These are phyloP conservation scores for silkworm (Bombyx mori) DNA, from an alignment of 1,140 invertebrate species.

Conservation along the genomic window ASM3026992v2 NC_085124.1:14417501-14418000, in stretches of 20 bases:
- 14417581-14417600: slow-evolving; percentile 42
- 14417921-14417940: too few relatives aligned
- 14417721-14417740: slow-evolving; percentile 59
- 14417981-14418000: too few relatives aligned
- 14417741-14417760: slow-evolving; percentile 63
- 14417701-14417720: slow-evolving; percentile 40
- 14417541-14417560: slow-evolving; percentile 25
- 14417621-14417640: slow-evolving; percentile 21
- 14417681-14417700: slow-evolving; percentile 51
- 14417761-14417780: slow-evolving; percentile 64
- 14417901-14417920: too few relatives aligned
- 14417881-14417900: slow-evolving; percentile 1
- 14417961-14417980: too few relatives aligned
- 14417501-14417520: slow-evolving; percentile 49
- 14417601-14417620: slow-evolving; percentile 44
- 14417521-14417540: slow-evolving; percentile 21
- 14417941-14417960: too few relatives aligned
- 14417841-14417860: slow-evolving; percentile 31
- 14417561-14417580: slow-evolving; percentile 48
- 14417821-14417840: slow-evolving; percentile 38
- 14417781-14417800: slow-evolving; percentile 59
- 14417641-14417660: slow-evolving; percentile 22
- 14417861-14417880: background rate
- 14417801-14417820: slow-evolving; percentile 57
- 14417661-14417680: slow-evolving; percentile 34